These are phyloP conservation scores for Chironomus tepperi DNA, from an alignment of 1,140 invertebrate species.

Conservation along the genomic window DNA sequence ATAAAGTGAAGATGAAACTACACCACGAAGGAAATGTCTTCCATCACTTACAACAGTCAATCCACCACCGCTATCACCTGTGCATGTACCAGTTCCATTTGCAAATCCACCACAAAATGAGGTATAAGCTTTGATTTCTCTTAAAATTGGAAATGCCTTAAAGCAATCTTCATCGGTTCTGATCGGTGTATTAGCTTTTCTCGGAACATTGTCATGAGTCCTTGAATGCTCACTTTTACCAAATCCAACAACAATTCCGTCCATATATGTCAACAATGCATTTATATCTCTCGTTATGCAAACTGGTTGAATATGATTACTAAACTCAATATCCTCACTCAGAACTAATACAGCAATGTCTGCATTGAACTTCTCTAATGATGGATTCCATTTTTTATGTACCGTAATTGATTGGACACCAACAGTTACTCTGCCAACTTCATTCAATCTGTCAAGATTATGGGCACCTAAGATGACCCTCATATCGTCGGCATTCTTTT, in stretches of 20 bases:
- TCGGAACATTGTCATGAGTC: background rate
- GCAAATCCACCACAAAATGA: background rate
- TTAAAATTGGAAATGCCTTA: background rate
- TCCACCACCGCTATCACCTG: background rate
- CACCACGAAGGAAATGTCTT: too few species aligned
- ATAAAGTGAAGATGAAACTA: too few species aligned
- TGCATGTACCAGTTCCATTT: background rate
- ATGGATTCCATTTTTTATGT: background rate
- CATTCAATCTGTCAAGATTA: background rate
- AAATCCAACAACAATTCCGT: background rate
- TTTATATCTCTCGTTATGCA: background rate
- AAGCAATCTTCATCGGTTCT: background rate
- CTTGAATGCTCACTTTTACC: background rate
- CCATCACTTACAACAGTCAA: too few species aligned
- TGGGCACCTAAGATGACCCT: background rate
- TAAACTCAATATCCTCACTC: background rate
- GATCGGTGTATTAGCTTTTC: background rate
- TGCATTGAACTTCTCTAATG: background rate
- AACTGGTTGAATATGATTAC: background rate
- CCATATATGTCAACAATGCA: background rate
- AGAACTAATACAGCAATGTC: background rate
- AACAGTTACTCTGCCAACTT: background rate
- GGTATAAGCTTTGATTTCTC: background rate
- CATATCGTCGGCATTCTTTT: background rate
- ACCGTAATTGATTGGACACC: background rate